These are phyloP conservation scores for crab-eating macaque (Macaca fascicularis) DNA, from an alignment of 2,113 vertebrate species.

Conservation along the genomic window T2T-MFA8v1.1 NC_088388.1:10312001-10312500, in stretches of 20 bases:
- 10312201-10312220: neutral
- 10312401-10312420: neutral
- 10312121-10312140: neutral
- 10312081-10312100: rapidly evolving
- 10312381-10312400: neutral
- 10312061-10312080: neutral
- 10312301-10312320: neutral
- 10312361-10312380: neutral
- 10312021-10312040: constrained; percentile 8
- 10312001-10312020: constrained; percentile 18
- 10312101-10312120: neutral
- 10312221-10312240: neutral
- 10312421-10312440: neutral
- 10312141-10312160: neutral
- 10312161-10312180: neutral
- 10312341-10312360: neutral
- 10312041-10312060: neutral
- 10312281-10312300: neutral
- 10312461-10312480: neutral
- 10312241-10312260: neutral
- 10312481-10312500: neutral
- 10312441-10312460: neutral
- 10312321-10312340: neutral
- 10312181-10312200: no score
- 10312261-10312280: neutral